A percentile compares a stretch with the other conserved stretches of the same genome.
These are phyloP conservation scores for Drosophila tropicalis DNA, from an alignment of 1,140 invertebrate species.

Conservation along the genomic window DNA sequence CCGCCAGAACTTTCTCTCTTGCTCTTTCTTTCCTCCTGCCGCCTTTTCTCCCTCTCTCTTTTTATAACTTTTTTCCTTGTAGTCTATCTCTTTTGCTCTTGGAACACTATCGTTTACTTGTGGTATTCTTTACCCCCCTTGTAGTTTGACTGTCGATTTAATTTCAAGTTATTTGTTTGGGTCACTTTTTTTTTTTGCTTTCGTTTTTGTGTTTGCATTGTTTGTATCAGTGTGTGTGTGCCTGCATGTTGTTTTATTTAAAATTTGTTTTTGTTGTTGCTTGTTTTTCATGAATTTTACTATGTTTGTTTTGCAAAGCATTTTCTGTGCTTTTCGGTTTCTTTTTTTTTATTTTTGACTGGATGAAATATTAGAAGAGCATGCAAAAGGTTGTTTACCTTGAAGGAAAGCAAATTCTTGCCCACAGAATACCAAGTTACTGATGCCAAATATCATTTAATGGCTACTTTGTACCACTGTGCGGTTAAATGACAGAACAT, in stretches of 20 bases:
- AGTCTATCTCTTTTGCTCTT: background rate
- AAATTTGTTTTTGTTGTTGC: conserved; percentile 31
- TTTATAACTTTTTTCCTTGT: background rate
- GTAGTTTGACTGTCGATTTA: conserved; percentile 38
- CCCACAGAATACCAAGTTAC: background rate
- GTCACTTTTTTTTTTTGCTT: conserved; percentile 38
- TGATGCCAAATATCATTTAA: background rate
- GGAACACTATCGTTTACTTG: conserved; percentile 42
- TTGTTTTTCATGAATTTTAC: conserved; percentile 57
- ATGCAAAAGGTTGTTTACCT: conserved; percentile 8
- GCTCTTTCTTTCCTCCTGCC: background rate
- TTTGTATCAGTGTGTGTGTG: conserved; percentile 8
- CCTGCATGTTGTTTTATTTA: conserved; percentile 47
- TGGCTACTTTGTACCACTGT: background rate
- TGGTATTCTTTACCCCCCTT: conserved; percentile 21
- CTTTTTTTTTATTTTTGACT: background rate
- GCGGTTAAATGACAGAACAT: background rate
- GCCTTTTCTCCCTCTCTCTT: conserved; percentile 19
- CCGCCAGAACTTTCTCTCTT: conserved; percentile 26
- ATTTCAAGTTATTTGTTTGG: conserved; percentile 70
- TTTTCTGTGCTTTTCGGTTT: conserved; percentile 18
- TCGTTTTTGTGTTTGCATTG: conserved; percentile 32
- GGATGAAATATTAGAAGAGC: background rate
- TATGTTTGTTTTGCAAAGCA: conserved; percentile 39
- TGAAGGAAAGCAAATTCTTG: background rate